Percentiles rank a stretch among this genome's conserved stretches.
phyloP scores from a whole-genome alignment of 37 sponge, comb jelly and placozoan genomes.

The Theonella swinhoei region DNA sequence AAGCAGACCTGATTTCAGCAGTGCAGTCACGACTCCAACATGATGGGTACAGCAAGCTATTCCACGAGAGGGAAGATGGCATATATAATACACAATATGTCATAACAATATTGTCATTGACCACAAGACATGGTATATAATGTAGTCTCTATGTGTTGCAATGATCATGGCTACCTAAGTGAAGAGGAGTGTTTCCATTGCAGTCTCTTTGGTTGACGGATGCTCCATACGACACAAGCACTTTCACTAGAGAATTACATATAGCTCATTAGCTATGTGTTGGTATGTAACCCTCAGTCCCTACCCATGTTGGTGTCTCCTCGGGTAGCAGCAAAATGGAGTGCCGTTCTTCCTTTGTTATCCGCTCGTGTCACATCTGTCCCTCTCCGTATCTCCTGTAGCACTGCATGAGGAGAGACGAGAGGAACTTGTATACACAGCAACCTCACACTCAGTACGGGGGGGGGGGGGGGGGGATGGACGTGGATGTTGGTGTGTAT shows the following conservation, averaged over 20 bases:
- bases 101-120: too few species aligned
- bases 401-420: slow-evolving; percentile 22
- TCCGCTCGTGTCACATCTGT: slow-evolving; percentile 56
- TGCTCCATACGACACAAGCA: slow-evolving; percentile 68
- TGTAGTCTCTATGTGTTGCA: too few species aligned
- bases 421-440: too few species aligned
- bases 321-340: slow-evolving; percentile 76
- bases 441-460: too few species aligned
- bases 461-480: not conserved
- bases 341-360: slow-evolving; percentile 74
- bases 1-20: slow-evolving; percentile 61
- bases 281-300: not conserved
- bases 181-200: slow-evolving; percentile 79
- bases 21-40: slow-evolving; percentile 55
- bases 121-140: too few species aligned
- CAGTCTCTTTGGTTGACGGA: slow-evolving; percentile 64
- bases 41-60: slow-evolving; percentile 67
- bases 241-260: slow-evolving; percentile 31
- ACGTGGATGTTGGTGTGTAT: too few species aligned
- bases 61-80: not conserved
- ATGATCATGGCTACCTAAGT: slow-evolving; percentile 72
- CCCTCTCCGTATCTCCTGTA: slow-evolving; percentile 45
- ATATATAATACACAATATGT: not conserved
- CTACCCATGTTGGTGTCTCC: slow-evolving; percentile 61
- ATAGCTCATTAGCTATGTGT: not conserved